A percentile compares a stretch with the other conserved stretches of the same genome.
Evolutionary conservation across 1,140 invertebrate species (phyloP).

Genomic region (Papilio xuthus): DNA sequence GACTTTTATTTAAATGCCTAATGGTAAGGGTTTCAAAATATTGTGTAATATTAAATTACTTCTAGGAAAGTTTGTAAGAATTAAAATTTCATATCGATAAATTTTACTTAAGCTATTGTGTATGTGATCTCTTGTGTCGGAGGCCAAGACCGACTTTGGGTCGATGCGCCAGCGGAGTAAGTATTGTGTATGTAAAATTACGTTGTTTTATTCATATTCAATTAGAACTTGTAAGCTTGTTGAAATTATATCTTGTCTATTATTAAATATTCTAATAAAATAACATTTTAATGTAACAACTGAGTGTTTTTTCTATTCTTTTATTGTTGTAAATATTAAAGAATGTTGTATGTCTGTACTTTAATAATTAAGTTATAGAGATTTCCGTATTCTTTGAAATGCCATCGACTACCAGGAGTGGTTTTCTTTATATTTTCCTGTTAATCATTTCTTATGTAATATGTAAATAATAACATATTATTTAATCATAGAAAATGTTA

Average conservation of each 20-base stretch:
- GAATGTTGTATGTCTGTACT: not conserved
- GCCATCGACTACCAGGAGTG: not conserved
- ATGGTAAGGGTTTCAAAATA: not conserved
- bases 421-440: not conserved
- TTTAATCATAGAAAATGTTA: not conserved
- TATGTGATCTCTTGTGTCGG: too few relatives aligned
- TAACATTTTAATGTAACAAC: not conserved
- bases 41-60: not conserved
- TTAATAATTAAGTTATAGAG: not conserved
- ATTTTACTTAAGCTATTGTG: too few relatives aligned
- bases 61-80: not conserved
- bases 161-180: too few relatives aligned
- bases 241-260: not conserved
- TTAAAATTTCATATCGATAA: not conserved
- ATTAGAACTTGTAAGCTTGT: not conserved
- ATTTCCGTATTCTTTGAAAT: conserved; percentile 5
- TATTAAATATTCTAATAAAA: not conserved
- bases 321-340: conserved; percentile 18
- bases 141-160: too few relatives aligned
- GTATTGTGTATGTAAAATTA: not conserved
- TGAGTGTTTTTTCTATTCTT: not conserved
- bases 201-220: not conserved
- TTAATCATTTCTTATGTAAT: not conserved
- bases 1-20: not conserved
- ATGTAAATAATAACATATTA: not conserved